Percentiles rank a stretch among this genome's conserved stretches.
Evolutionary conservation across 2,888 invertebrate genomes (phyloP).

Genomic region (Caenorhabditis doughertyi): DNA sequence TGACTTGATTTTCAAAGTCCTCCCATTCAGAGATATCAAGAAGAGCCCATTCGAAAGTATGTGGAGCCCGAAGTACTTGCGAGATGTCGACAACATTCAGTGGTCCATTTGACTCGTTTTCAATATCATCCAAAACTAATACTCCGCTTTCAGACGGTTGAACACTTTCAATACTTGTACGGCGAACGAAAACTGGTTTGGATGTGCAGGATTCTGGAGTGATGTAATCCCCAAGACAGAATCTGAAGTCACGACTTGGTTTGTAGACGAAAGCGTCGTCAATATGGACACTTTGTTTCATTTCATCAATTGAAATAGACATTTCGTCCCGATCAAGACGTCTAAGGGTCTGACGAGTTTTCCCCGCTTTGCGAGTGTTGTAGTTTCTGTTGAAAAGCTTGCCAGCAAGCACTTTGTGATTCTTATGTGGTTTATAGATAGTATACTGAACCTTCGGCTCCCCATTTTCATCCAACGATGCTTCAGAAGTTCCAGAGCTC

Average conservation of each 20-base stretch:
- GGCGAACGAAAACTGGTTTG: constrained; percentile 56
- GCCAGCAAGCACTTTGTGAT: constrained; percentile 67
- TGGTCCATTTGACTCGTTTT: constrained; percentile 40
- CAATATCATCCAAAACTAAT: constrained; percentile 27
- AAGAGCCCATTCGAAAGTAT: constrained; percentile 52
- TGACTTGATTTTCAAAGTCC: constrained; percentile 48
- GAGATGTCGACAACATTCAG: constrained; percentile 68
- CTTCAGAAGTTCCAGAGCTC: constrained; percentile 21
- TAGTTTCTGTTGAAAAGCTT: constrained; percentile 64
- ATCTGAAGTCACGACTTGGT: constrained; percentile 69
- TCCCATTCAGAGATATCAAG: constrained; percentile 60
- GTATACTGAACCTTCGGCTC: constrained; percentile 64
- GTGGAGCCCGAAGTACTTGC: constrained; percentile 46
- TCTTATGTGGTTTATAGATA: constrained; percentile 68
- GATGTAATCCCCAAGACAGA: constrained; percentile 72
- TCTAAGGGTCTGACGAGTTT: constrained; percentile 49
- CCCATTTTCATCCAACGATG: constrained; percentile 52
- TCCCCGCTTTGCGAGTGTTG: constrained; percentile 55
- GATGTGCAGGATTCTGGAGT: constrained; percentile 38
- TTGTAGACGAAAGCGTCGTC: constrained; percentile 65
- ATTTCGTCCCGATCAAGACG: constrained; percentile 65
- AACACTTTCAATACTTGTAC: constrained; percentile 69
- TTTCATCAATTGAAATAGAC: constrained; percentile 61
- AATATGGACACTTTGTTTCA: constrained; percentile 67
- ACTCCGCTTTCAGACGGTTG: constrained; percentile 47